Evolutionary conservation across 2,888 invertebrate genomes (phyloP), one percentile per base, ranked within the genome.

Genomic region (Patella ulyssiponensis): DNA sequence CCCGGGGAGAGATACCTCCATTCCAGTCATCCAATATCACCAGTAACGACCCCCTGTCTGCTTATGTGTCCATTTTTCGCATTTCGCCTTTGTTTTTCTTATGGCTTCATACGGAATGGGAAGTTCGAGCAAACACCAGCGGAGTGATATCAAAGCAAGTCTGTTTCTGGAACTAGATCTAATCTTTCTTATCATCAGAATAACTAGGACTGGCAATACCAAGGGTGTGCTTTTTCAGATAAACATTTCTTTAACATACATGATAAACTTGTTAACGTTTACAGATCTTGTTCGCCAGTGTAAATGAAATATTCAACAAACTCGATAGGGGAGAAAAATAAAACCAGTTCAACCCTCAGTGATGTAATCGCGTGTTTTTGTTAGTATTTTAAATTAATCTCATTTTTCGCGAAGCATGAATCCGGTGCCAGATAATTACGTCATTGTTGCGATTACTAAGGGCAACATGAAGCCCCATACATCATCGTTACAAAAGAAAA

Each of bases 161-260:
- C 64, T 23, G 23, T 64, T 64, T 64, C 64, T 23, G 23, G 64
- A 64, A n/a, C 64, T 9, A 23, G 64, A 64, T 64, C 64, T 64
- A 23, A 64, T 64, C 64, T 20, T 64, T 64, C 64, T 64, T 64
- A 64, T 64, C 64, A 64, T 23, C 23, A 23, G 64, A 64, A 64
- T 64, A 64, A 15, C 64, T 23, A 20, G 64, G 64, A 20, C 12
- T 3, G 64, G 64, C 20, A 64, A 64, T 64, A 20, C 64, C 64
- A 64, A 20, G 23, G 64, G 23, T 20, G 23, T 20, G 20, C 20
- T 9, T 14, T 64, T 23, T 64, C 14, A 64, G 64, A 64, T 64
- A 64, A 64, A 64, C 64, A 64, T 64, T 64, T 23, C 44, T 64
- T 64, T 14, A 23, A 64, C 23, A 23, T 64, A 64, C 23, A 64